Conservation (phyloP, 2,113 vertebrate genomes). For the Rhynchopsitta pachyrhyncha region DNA sequence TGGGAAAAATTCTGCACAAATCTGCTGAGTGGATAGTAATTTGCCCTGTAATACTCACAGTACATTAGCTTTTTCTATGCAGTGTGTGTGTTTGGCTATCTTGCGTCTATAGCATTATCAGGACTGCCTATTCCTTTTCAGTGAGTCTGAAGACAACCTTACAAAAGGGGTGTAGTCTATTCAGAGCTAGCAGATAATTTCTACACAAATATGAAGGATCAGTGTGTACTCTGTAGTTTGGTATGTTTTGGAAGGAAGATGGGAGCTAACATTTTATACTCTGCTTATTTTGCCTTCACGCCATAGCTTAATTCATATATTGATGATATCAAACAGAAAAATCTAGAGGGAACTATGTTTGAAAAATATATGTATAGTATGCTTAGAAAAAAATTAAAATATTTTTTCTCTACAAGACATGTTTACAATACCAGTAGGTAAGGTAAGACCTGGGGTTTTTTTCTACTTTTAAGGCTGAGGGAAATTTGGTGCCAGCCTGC, state of each 20-base stretch:
- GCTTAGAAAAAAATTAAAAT: neutral
- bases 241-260: neutral
- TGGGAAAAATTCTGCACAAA: slow-evolving; percentile 8
- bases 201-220: neutral
- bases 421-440: neutral
- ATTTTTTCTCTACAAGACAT: neutral
- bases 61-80: neutral
- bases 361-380: neutral
- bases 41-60: neutral
- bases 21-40: slow-evolving; percentile 23
- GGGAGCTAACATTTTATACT: neutral
- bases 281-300: neutral
- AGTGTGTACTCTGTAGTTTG: neutral
- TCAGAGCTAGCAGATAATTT: neutral
- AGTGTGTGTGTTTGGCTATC: neutral
- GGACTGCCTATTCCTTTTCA: neutral
- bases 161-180: neutral
- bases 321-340: neutral
- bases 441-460: neutral
- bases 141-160: neutral
- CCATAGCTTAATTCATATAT: neutral
- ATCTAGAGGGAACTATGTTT: neutral
- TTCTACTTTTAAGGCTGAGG: neutral
- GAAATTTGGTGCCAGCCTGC: neutral
- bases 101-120: neutral